Evolutionary conservation across 2,888 invertebrate genomes (phyloP).

Genomic region (Patella caerulea): DNA sequence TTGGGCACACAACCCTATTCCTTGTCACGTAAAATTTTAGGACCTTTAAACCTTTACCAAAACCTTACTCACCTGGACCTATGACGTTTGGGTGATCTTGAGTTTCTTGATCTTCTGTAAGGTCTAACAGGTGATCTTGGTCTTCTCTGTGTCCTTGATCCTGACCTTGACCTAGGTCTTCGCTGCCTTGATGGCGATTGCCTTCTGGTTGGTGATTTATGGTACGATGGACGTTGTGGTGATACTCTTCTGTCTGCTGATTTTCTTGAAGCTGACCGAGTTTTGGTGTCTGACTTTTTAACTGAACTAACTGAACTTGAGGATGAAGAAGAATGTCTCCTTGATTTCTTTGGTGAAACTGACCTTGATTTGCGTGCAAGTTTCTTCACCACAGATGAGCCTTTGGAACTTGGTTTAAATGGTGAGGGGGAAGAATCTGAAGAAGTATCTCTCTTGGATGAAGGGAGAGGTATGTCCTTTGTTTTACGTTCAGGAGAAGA

Average conservation of each 20-base stretch:
- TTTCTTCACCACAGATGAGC: no score
- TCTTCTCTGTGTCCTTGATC: conserved; percentile 21
- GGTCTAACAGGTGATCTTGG: conserved; percentile 32
- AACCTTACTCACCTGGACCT: not conserved
- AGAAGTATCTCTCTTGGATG: not conserved
- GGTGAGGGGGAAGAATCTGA: not conserved
- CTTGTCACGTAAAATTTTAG: no score
- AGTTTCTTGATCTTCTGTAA: conserved; percentile 18
- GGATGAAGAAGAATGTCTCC: no score
- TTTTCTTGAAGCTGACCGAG: conserved; percentile 18
- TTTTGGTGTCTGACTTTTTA: no score
- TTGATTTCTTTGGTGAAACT: no score
- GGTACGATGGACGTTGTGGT: not conserved
- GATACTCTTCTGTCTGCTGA: conserved; percentile 15
- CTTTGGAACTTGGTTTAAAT: no score
- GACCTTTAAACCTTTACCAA: no score
- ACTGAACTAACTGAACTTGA: no score
- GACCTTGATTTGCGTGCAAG: no score
- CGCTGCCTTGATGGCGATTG: conserved; percentile 13
- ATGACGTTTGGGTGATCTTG: conserved; percentile 29
- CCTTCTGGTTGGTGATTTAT: conserved; percentile 29
- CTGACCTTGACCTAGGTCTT: conserved; percentile 32
- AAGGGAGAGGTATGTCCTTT: not conserved
- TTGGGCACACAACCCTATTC: no score
- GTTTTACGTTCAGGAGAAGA: not conserved